Percentiles rank a stretch among this genome's conserved stretches.
phyloP scores from a whole-genome alignment of 2,888 invertebrate genomes.

The Hypomecis atomaria region DNA sequence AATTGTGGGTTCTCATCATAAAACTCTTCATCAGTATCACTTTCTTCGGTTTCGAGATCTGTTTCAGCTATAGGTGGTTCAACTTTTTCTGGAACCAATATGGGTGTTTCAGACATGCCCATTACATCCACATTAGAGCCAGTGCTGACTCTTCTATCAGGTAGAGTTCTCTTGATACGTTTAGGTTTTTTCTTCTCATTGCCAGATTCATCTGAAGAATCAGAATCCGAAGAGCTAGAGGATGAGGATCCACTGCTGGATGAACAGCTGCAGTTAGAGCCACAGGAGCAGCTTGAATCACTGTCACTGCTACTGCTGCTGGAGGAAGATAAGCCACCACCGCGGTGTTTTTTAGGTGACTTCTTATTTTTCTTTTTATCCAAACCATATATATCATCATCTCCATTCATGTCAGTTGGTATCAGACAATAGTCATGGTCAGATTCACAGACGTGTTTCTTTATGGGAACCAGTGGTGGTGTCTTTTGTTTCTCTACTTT shows the following conservation, averaged over 20 bases:
- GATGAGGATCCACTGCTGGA: constrained; percentile 89
- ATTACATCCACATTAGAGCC: constrained; percentile 84
- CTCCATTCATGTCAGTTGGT: constrained; percentile 76
- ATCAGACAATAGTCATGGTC: constrained; percentile 92
- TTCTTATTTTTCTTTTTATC: constrained; percentile 81
- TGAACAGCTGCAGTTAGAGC: constrained; percentile 93
- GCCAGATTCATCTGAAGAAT: constrained; percentile 73
- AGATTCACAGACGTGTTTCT: constrained; percentile 85
- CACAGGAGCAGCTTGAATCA: constrained; percentile 91
- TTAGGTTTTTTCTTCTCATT: constrained; percentile 76
- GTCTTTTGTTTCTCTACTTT: constrained; percentile 86
- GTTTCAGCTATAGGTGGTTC: constrained; percentile 90
- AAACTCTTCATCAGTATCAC: constrained; percentile 94
- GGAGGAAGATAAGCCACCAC: constrained; percentile 86
- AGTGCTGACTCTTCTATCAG: constrained; percentile 71
- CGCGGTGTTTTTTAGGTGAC: constrained; percentile 77
- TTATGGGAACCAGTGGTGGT: constrained; percentile 75
- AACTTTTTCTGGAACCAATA: constrained; percentile 75
- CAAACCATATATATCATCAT: constrained; percentile 69
- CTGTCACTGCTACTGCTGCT: constrained; percentile 91
- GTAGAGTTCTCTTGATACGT: constrained; percentile 67
- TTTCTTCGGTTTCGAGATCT: constrained; percentile 93
- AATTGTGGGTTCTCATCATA: constrained; percentile 93
- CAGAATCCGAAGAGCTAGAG: constrained; percentile 84
- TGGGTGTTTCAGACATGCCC: constrained; percentile 78